Conservation (phyloP, 1,140 invertebrate genomes). For the Babylonia areolata region DNA sequence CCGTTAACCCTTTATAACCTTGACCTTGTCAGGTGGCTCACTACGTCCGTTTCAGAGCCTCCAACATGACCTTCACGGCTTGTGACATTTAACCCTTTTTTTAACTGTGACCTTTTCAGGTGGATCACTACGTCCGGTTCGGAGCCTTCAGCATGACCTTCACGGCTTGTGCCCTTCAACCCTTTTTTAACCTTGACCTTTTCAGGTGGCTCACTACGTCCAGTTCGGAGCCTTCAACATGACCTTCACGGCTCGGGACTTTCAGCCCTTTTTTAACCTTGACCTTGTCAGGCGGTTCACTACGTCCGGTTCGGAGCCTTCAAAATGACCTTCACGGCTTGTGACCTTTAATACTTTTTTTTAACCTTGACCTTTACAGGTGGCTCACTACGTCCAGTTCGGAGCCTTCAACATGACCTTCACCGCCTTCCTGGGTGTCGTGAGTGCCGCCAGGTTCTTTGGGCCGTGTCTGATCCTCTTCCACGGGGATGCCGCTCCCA, state of each 20-base stretch:
- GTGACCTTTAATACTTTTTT: too few relatives aligned
- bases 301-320: too few relatives aligned
- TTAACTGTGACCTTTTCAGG: too few relatives aligned
- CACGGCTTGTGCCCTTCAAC: too few relatives aligned
- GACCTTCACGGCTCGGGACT: constrained; percentile 1
- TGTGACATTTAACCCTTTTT: too few relatives aligned
- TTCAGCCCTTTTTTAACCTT: not conserved
- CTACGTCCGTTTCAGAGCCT: too few relatives aligned
- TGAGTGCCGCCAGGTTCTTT: constrained; percentile 33
- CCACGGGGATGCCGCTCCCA: constrained; percentile 41
- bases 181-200: not conserved
- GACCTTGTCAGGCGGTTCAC: too few relatives aligned
- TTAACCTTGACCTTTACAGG: not conserved
- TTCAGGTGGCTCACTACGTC: constrained; percentile 33
- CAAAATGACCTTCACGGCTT: not conserved
- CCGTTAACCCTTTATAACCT: too few relatives aligned
- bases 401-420: not conserved
- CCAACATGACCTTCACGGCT: not conserved
- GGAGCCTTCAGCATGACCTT: too few relatives aligned
- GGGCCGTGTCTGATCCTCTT: constrained; percentile 52
- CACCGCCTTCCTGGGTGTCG: constrained; percentile 26
- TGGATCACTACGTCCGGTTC: too few relatives aligned
- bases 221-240: constrained; percentile 16
- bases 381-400: constrained; percentile 41
- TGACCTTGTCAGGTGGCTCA: too few relatives aligned